A percentile compares a stretch with the other conserved stretches of the same genome.
Conservation (phyloP, 2,113 vertebrate genomes). For the Oreocharis arfaki region DNA sequence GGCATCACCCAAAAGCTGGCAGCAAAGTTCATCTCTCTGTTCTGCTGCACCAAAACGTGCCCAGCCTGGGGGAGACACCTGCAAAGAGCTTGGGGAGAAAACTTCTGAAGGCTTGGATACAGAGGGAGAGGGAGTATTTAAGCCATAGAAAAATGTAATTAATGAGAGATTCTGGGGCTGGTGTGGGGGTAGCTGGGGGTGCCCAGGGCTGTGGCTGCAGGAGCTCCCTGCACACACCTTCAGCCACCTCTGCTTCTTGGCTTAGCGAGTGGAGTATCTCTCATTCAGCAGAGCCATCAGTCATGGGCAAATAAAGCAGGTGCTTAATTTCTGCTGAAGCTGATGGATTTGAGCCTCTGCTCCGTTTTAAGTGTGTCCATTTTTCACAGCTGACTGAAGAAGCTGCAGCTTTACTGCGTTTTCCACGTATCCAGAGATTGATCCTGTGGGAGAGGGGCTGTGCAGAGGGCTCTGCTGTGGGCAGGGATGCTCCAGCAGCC, state of each 20-base stretch:
- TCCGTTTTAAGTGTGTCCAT: fast-evolving
- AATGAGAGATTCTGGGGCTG: not conserved
- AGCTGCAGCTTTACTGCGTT: fast-evolving
- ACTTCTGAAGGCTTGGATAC: not conserved
- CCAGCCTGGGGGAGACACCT: not conserved
- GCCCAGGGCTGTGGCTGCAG: not conserved
- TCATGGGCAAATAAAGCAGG: not conserved
- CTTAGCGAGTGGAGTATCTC: fast-evolving
- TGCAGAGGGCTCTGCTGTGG: not conserved
- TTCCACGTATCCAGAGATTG: fast-evolving
- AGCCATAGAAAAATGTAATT: not conserved
- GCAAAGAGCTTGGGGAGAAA: not conserved
- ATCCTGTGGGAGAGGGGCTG: not conserved
- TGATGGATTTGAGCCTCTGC: not conserved
- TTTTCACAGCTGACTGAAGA: not conserved
- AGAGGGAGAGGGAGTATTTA: not conserved
- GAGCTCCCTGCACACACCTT: not conserved
- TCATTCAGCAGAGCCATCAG: not conserved
- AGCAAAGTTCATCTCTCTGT: fast-evolving
- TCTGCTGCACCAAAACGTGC: fast-evolving
- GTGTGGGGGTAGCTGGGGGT: not conserved
- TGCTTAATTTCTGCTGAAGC: not conserved
- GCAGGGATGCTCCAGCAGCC: not conserved
- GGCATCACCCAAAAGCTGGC: fast-evolving
- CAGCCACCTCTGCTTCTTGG: fast-evolving